A percentile compares a stretch with the other conserved stretches of the same genome.
phyloP scores from a whole-genome alignment of 2,888 invertebrate genomes.

The Sarcophaga variegata region DNA sequence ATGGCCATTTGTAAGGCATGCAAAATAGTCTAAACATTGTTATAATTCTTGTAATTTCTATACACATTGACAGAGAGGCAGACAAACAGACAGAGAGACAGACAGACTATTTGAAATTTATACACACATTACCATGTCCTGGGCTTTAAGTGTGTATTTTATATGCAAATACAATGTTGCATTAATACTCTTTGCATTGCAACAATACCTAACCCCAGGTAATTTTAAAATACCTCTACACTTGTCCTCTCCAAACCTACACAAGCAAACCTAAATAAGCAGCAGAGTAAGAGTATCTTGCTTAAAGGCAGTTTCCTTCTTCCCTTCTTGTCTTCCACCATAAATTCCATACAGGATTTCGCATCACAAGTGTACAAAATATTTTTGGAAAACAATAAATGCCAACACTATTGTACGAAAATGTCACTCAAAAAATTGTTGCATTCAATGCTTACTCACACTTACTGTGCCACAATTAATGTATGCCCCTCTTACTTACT shows the following conservation, averaged over 20 bases:
- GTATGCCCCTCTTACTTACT: neutral
- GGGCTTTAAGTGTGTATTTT: slow-evolving; percentile 60
- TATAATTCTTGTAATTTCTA: slow-evolving; percentile 60
- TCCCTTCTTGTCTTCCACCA: neutral
- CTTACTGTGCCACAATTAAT: neutral
- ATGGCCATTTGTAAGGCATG: slow-evolving; percentile 26
- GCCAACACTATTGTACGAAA: slow-evolving; percentile 66
- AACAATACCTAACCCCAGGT: slow-evolving; percentile 56
- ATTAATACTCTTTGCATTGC: slow-evolving; percentile 60
- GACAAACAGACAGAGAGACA: neutral
- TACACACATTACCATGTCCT: slow-evolving; percentile 47
- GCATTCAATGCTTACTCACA: slow-evolving; percentile 35
- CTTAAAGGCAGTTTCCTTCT: neutral
- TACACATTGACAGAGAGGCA: neutral
- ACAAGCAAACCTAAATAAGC: too few relatives aligned
- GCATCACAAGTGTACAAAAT: slow-evolving; percentile 57
- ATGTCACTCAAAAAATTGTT: slow-evolving; percentile 65
- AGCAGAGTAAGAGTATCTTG: neutral
- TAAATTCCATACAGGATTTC: slow-evolving; percentile 38
- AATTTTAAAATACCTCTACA: slow-evolving; percentile 57
- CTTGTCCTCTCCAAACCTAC: slow-evolving; percentile 3
- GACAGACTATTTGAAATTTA: neutral
- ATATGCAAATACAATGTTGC: slow-evolving; percentile 71
- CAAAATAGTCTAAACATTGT: slow-evolving; percentile 65
- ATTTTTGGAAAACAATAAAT: slow-evolving; percentile 66